phyloP scores from a whole-genome alignment of 2,113 vertebrate genomes.

The Phalacrocorax pelagicus region DNA sequence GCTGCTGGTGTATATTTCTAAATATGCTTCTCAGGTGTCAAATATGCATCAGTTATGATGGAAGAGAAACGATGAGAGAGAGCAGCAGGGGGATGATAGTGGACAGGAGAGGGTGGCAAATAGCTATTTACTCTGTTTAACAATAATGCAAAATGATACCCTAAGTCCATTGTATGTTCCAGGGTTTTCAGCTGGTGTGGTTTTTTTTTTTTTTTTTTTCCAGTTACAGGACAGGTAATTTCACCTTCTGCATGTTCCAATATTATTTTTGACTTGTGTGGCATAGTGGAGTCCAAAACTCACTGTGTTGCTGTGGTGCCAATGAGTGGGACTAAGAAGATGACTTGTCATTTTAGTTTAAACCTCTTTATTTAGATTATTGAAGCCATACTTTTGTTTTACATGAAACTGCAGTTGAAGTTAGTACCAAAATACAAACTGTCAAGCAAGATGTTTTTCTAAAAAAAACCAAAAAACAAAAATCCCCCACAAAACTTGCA shows the following conservation, averaged over 20 bases:
- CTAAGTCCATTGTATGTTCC: neutral
- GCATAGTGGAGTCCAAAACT: neutral
- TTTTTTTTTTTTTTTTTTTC: neutral
- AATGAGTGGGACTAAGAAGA: neutral
- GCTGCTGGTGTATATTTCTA: neutral
- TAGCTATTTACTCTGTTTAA: neutral
- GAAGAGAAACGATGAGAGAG: neutral
- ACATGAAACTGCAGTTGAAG: neutral
- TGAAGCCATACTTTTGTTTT: neutral
- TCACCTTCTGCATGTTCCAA: neutral
- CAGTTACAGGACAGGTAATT: neutral
- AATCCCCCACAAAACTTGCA: rapidly evolving
- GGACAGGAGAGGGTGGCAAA: neutral
- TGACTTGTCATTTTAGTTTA: neutral
- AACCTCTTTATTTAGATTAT: neutral
- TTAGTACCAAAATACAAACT: neutral
- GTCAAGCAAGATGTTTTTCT: neutral
- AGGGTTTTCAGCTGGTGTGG: neutral
- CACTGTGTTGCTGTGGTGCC: neutral
- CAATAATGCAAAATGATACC: neutral
- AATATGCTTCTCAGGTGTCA: neutral
- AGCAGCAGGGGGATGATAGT: neutral
- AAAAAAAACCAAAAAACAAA: neutral
- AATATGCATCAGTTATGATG: neutral
- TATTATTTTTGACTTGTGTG: neutral